Evolutionary conservation across 37 sponge, comb jelly and placozoan species (phyloP), one percentile per base, ranked within the genome.

Genomic region (Spongia lamella): DNA sequence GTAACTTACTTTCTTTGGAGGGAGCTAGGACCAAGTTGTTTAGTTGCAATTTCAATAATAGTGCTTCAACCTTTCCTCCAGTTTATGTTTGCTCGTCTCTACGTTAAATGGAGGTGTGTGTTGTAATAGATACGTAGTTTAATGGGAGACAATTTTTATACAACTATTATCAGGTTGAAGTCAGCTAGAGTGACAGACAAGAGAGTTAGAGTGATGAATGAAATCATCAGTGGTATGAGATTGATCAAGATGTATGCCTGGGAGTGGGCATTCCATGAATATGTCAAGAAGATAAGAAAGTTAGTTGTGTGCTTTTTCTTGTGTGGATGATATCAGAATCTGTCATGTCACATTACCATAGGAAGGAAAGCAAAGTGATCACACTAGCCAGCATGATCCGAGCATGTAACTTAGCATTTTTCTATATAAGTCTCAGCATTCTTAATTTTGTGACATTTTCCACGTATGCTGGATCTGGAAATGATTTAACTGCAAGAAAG

Each of bases 181-280:
- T 77, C 86, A 26, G 92, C 88, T 25, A 16, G 19, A 30, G 38
- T 79, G 36, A 91, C 92, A 13, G 93, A 92, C 74, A 80, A 76
- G 26, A 63, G 93, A 22, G 75, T 92, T 0, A 59, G 53, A 37
- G 54, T 88, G 43, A 92, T 92, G 89, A 92, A 87, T 56, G 89
- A 92, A 62, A 62, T 92, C 53, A 92, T 92, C 70, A 49, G 86
- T 50, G 89, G 93, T 15, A 92, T 92, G 62, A 87, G 86, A 71
- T 78, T 88, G 39, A 92, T 92, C 66, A 92, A 92, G 80, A 92
- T 92, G 93, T 92, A 92, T 63, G 93, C 73, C 43, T 92, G 93
- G 93, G 93, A 92, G 86, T 56, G 88, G 63, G 78, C 93, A 62
- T 92, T 92, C 76, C 65, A 72, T 47, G 56, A 56, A 21, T 1